Conservation (phyloP, 2,888 invertebrate genomes). For the Cantharis flavilabris region DNA sequence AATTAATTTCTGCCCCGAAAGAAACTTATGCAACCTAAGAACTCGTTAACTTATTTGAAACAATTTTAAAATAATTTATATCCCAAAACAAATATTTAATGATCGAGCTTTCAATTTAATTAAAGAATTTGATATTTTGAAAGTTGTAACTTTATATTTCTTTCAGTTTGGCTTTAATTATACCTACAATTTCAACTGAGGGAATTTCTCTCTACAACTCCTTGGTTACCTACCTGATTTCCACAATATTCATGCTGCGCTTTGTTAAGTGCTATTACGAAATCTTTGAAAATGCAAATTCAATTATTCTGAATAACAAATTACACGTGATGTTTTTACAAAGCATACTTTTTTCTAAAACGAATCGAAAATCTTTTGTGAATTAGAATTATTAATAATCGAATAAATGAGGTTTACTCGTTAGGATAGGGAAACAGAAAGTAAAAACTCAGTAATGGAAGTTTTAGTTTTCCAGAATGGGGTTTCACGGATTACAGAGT, state of each 20-base stretch:
- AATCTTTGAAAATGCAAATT: slow-evolving; percentile 17
- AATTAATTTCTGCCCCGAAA: not conserved
- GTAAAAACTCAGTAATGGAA: not conserved
- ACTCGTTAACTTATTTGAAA: not conserved
- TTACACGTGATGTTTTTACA: slow-evolving; percentile 4
- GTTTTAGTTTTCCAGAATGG: not conserved
- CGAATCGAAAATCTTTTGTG: not conserved
- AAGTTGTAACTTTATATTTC: slow-evolving; percentile 4
- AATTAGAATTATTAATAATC: not conserved
- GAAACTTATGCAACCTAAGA: not conserved
- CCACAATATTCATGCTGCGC: not conserved
- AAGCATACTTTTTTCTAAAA: not conserved
- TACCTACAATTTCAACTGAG: slow-evolving; percentile 5
- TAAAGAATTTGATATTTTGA: not conserved
- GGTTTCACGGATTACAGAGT: not conserved
- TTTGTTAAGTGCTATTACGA: slow-evolving; percentile 8
- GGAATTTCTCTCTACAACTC: not conserved
- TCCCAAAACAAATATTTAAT: not conserved
- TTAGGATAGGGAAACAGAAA: not conserved
- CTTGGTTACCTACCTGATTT: slow-evolving; percentile 12
- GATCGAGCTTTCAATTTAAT: not conserved
- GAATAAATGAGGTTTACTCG: not conserved
- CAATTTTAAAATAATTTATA: not conserved
- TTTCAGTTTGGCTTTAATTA: slow-evolving; percentile 10
- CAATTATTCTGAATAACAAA: slow-evolving; percentile 10